phyloP scores from a whole-genome alignment of 2,888 invertebrate genomes.

The Disparrhopalites patrizii region DNA sequence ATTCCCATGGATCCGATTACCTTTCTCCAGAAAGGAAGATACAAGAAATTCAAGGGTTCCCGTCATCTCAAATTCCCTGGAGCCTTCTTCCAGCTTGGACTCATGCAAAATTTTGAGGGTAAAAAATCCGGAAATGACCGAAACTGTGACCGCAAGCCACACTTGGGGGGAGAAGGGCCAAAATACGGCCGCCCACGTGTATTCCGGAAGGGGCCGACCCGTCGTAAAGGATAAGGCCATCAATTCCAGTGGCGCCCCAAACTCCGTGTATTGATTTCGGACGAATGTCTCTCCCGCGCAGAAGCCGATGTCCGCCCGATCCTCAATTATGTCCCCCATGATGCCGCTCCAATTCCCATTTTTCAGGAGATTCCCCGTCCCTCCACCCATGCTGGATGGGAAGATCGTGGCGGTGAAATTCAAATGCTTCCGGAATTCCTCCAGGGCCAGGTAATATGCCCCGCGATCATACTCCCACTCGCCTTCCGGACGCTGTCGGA shows the following conservation, averaged over 20 bases:
- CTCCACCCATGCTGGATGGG: not conserved
- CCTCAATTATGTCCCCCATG: not conserved
- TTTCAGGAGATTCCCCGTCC: not conserved
- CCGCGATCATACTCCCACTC: too few species aligned
- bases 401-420: too few species aligned
- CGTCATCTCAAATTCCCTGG: too few species aligned
- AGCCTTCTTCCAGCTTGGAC: too few species aligned
- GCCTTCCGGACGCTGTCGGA: too few species aligned
- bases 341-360: slow-evolving; percentile 1
- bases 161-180: not conserved
- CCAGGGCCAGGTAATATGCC: too few species aligned
- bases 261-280: not conserved
- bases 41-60: not conserved
- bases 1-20: not conserved
- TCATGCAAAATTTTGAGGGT: not conserved
- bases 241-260: not conserved
- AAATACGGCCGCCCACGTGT: not conserved
- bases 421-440: too few species aligned
- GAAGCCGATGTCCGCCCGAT: not conserved
- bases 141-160: not conserved
- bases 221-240: not conserved
- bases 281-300: not conserved
- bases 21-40: not conserved
- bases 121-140: not conserved
- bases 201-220: not conserved